A percentile compares a stretch with the other conserved stretches of the same genome.
phyloP scores from a whole-genome alignment of 2,888 invertebrate genomes.

The Lamellibrachia satsuma region DNA sequence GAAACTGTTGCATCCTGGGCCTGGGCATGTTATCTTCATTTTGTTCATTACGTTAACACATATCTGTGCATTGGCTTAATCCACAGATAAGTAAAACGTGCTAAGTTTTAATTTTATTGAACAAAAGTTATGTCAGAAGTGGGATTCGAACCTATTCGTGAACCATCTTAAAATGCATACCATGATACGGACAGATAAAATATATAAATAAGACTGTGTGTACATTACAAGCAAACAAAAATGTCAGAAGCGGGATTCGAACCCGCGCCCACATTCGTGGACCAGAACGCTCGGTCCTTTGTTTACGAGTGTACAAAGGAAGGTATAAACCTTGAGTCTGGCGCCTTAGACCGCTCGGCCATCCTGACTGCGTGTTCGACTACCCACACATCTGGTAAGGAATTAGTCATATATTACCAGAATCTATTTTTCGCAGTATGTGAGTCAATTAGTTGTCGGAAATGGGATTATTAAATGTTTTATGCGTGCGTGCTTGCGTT shows the following conservation, averaged over 20 bases:
- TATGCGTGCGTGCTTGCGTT: no score
- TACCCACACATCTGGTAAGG: neutral
- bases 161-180: neutral
- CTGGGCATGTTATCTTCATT: no score
- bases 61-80: no score
- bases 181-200: neutral
- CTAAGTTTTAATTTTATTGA: neutral
- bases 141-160: neutral
- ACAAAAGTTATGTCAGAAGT: neutral
- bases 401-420: neutral
- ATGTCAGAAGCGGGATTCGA: slow-evolving; percentile 17
- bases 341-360: slow-evolving; percentile 17
- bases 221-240: neutral
- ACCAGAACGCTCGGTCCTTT: slow-evolving; percentile 17
- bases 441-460: no score
- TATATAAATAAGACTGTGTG: neutral
- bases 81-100: no score
- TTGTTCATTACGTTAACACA: no score
- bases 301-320: neutral
- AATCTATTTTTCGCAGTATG: neutral
- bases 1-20: no score
- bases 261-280: slow-evolving; percentile 17
- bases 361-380: neutral
- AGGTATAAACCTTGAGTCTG: neutral
- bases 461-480: no score